A percentile compares a stretch with the other conserved stretches of the same genome.
phyloP scores from a whole-genome alignment of 2,888 invertebrate genomes.

The Meloe dianella region DNA sequence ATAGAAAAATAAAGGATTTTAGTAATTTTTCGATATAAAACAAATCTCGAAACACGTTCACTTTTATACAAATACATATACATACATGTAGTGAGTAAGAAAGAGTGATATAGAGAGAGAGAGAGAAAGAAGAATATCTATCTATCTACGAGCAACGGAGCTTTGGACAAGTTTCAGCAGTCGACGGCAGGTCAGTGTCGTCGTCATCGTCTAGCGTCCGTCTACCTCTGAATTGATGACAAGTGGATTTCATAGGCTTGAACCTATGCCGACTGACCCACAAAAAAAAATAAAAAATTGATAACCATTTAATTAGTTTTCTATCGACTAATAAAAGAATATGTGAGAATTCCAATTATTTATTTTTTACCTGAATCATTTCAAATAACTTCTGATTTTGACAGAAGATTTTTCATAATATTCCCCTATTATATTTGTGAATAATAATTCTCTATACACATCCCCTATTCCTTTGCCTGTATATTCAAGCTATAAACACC shows the following conservation, averaged over 20 bases:
- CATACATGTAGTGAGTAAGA: neutral
- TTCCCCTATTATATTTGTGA: neutral
- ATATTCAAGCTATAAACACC: neutral
- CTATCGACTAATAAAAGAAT: neutral
- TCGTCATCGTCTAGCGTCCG: constrained; percentile 34
- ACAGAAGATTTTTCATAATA: neutral
- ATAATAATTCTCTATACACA: neutral
- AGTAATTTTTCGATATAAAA: neutral
- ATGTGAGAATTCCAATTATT: neutral
- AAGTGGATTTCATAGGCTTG: constrained; percentile 1
- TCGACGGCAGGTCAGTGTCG: constrained; percentile 38
- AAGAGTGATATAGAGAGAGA: neutral
- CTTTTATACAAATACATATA: neutral
- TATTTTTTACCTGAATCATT: neutral
- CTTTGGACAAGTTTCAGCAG: constrained; percentile 34
- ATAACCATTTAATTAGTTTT: neutral
- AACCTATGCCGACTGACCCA: neutral
- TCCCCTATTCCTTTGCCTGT: neutral
- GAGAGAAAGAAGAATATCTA: neutral
- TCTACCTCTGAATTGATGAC: constrained; percentile 26
- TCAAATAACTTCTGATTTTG: neutral
- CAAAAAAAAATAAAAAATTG: neutral
- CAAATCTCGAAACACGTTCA: neutral
- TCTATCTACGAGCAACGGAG: neutral
- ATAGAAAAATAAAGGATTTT: too few relatives aligned